Conservation (phyloP, 2,113 vertebrate genomes). For the Cyphomyrus plagiostoma region DNA sequence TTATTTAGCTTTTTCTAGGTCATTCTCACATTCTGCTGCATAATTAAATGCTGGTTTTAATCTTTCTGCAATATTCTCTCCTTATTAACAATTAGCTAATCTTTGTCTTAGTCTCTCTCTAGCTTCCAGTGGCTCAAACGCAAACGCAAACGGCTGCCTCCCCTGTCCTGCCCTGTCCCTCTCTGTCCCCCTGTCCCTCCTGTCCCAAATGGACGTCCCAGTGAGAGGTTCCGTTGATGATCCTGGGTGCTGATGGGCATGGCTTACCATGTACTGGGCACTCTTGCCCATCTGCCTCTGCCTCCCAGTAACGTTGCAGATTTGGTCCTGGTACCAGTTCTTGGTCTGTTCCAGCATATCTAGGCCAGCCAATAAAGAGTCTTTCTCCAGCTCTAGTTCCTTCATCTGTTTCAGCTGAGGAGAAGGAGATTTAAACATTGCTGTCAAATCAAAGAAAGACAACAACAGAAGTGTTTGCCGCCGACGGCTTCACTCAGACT, state of each 20-base stretch:
- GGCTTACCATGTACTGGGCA: conserved; percentile 58
- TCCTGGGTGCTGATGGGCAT: neutral
- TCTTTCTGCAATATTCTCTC: neutral
- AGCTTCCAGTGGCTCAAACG: neutral
- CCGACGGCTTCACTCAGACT: neutral
- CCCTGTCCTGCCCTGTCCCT: neutral
- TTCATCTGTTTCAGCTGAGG: conserved; percentile 85
- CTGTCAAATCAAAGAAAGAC: neutral
- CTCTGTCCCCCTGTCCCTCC: neutral
- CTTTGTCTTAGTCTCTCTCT: neutral
- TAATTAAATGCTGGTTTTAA: neutral
- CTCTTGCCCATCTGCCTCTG: conserved; percentile 73
- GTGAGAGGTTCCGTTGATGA: neutral
- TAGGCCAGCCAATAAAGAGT: conserved; percentile 80
- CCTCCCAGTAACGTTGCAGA: conserved; percentile 77
- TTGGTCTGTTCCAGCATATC: conserved; percentile 75
- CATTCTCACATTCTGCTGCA: neutral
- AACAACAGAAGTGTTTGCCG: neutral
- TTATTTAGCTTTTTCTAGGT: neutral
- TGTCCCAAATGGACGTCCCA: neutral
- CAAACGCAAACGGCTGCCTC: neutral
- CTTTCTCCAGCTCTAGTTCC: conserved; percentile 87
- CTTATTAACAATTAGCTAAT: neutral
- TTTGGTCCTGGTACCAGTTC: conserved; percentile 84
- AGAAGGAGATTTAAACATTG: neutral